phyloP scores from a whole-genome alignment of 2,113 vertebrate species.

The Gymnobelideus leadbeateri region DNA sequence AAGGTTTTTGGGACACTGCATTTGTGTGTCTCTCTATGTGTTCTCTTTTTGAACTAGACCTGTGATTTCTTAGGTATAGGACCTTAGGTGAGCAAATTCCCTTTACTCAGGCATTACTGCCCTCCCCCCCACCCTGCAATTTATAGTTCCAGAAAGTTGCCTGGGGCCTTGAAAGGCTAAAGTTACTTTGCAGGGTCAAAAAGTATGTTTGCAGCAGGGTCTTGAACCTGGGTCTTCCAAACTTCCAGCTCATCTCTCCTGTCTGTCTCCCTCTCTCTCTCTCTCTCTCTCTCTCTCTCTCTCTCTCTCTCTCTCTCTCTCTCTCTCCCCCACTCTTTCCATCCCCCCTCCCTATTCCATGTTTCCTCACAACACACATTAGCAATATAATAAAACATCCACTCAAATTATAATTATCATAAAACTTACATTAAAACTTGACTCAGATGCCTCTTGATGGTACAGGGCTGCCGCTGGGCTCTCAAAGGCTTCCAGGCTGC shows the following conservation, averaged over 20 bases:
- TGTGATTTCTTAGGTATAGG: background rate
- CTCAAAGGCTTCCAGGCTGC: background rate
- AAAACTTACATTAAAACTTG: background rate
- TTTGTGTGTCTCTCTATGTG: background rate
- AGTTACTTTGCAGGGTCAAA: background rate
- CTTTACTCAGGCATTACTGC: background rate
- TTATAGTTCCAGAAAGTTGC: background rate
- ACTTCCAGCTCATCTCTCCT: background rate
- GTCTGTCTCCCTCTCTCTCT: background rate
- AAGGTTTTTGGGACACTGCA: background rate
- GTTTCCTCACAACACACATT: background rate
- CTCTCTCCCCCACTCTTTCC: too few relatives aligned
- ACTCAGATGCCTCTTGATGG: background rate
- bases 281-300: too few relatives aligned
- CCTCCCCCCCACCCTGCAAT: background rate
- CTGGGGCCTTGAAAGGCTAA: background rate
- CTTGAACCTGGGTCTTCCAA: background rate
- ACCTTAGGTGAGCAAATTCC: background rate
- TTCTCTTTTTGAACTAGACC: background rate
- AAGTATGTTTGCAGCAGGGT: background rate
- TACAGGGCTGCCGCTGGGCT: background rate
- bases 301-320: too few relatives aligned
- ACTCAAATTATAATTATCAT: background rate
- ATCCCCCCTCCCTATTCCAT: background rate
- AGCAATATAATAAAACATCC: conserved; percentile 1